These are phyloP conservation scores for Perccottus glenii DNA, from an alignment of 2,113 vertebrate species.

Conservation along the genomic window DNA sequence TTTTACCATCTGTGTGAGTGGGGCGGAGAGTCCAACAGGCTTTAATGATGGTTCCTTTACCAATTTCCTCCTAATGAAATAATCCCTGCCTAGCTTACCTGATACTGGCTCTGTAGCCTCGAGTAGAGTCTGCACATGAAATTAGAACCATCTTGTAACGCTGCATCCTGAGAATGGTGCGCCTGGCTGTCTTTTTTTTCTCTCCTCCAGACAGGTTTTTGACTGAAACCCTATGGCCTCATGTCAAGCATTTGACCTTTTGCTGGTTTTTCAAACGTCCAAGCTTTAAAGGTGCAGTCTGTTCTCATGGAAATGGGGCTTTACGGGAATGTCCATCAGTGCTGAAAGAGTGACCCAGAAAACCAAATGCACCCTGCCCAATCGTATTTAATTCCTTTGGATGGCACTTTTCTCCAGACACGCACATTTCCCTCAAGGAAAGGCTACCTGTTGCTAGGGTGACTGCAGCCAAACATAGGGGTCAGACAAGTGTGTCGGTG, in stretches of 20 bases:
- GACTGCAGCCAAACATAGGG: constrained; percentile 60
- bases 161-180: background rate
- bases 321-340: constrained; percentile 45
- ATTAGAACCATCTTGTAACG: constrained; percentile 54
- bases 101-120: constrained; percentile 27
- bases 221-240: constrained; percentile 16
- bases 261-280: constrained; percentile 42
- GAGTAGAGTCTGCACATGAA: constrained; percentile 39
- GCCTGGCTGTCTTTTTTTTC: constrained; percentile 2
- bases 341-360: constrained; percentile 44
- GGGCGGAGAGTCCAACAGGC: background rate
- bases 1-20: background rate
- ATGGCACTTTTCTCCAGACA: constrained; percentile 39
- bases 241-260: constrained; percentile 56
- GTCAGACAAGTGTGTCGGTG: constrained; percentile 53
- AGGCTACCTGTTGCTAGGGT: constrained; percentile 63
- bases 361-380: constrained; percentile 42
- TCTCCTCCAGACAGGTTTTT: constrained; percentile 18
- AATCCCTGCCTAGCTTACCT: constrained; percentile 45
- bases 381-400: constrained; percentile 37
- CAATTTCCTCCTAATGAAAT: constrained; percentile 60
- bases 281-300: constrained; percentile 48
- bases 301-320: constrained; percentile 60
- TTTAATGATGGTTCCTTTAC: constrained; percentile 35
- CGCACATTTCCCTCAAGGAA: constrained; percentile 51